Percentiles rank a stretch among this genome's conserved stretches.
These are phyloP conservation scores for Sinocyclocheilus rhinocerous DNA, from an alignment of 2,113 vertebrate species.

Conservation along the genomic window DNA sequence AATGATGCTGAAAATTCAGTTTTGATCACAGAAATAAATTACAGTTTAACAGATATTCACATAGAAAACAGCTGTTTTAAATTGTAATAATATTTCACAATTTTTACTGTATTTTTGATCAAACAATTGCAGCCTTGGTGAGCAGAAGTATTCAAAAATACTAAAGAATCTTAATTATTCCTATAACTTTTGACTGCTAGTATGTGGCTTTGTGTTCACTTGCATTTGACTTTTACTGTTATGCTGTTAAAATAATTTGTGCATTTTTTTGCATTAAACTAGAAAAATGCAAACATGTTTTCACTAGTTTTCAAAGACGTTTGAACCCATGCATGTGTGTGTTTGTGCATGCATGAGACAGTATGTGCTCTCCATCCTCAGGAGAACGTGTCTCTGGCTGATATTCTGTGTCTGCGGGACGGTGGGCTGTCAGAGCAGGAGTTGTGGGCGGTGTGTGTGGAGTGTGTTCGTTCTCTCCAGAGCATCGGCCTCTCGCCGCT, in stretches of 20 bases:
- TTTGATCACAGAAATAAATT: neutral
- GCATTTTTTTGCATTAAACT: neutral
- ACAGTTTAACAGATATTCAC: neutral
- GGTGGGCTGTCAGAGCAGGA: constrained; percentile 90
- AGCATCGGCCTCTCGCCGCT: constrained; percentile 87
- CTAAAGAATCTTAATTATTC: neutral
- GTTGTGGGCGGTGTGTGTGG: constrained; percentile 93
- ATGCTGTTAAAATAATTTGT: neutral
- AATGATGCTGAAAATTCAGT: neutral
- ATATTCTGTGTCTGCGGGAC: constrained; percentile 92
- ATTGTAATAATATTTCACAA: neutral
- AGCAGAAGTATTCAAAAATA: neutral
- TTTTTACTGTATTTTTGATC: neutral
- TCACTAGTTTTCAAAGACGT: neutral
- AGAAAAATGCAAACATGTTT: neutral
- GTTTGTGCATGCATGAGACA: constrained; percentile 55
- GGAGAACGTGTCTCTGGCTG: constrained; percentile 97
- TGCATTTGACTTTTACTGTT: neutral
- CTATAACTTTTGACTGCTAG: neutral
- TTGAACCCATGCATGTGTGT: neutral
- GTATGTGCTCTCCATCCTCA: constrained; percentile 67
- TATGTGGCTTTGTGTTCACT: neutral
- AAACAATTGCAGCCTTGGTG: neutral
- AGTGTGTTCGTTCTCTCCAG: constrained; percentile 87
- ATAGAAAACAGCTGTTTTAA: neutral